These are phyloP conservation scores for Schlechtendalia chinensis DNA, from an alignment of 1,140 invertebrate species.

Conservation along the genomic window DNA sequence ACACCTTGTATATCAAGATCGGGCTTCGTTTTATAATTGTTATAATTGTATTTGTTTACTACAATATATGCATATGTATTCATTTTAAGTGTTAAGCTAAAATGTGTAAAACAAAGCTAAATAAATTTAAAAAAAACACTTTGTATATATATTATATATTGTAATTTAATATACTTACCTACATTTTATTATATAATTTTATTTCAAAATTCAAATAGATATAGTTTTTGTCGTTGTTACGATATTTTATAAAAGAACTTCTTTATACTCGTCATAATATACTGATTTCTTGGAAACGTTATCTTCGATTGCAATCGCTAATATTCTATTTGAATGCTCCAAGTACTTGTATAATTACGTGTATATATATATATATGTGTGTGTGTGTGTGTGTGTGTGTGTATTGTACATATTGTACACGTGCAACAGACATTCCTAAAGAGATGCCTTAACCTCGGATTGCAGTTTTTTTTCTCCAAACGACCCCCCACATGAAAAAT, in stretches of 20 bases:
- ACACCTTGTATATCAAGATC: too few relatives aligned
- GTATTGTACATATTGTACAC: neutral
- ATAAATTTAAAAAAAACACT: too few relatives aligned
- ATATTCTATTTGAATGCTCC: constrained; percentile 1
- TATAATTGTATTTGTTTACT: too few relatives aligned
- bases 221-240: neutral
- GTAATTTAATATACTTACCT: neutral
- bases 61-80: too few relatives aligned
- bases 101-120: too few relatives aligned
- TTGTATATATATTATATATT: too few relatives aligned
- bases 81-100: too few relatives aligned
- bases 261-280: neutral
- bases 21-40: too few relatives aligned
- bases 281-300: constrained; percentile 27
- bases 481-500: neutral
- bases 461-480: neutral
- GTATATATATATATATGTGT: neutral
- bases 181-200: neutral
- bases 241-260: neutral
- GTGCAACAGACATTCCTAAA: neutral
- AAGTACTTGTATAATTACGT: neutral
- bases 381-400: too few relatives aligned
- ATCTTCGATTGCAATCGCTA: constrained; percentile 21
- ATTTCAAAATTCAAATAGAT: neutral
- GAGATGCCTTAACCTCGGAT: constrained; percentile 17